These are phyloP conservation scores for Anthrax anthrax DNA, from an alignment of 2,888 invertebrate species.

Conservation along the genomic window DNA sequence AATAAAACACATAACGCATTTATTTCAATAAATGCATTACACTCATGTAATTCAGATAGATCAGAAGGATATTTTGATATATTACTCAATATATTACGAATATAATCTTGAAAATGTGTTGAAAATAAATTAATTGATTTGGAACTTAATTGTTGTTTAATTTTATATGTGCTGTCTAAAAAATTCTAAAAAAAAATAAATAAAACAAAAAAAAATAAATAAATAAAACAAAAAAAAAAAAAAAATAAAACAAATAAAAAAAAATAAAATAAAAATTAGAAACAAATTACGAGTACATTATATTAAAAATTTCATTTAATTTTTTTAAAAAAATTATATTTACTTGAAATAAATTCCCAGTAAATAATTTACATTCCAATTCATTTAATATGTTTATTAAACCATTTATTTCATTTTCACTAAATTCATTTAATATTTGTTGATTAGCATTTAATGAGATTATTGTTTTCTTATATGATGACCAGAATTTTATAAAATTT, in stretches of 20 bases:
- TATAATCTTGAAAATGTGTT: conserved; percentile 28
- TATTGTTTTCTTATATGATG: conserved; percentile 58
- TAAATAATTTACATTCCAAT: conserved; percentile 22
- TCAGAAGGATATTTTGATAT: conserved; percentile 40
- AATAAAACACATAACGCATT: conserved; percentile 54
- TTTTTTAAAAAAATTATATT: conserved; percentile 5
- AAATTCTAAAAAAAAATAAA: conserved; percentile 3
- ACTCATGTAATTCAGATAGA: conserved; percentile 47
- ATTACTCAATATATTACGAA: conserved; percentile 16
- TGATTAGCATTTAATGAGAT: conserved; percentile 52
- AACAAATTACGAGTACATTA: too few species aligned
- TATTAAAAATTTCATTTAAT: too few species aligned
- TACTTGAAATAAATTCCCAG: conserved; percentile 57
- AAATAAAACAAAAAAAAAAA: background rate
- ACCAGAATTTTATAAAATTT: conserved; percentile 48
- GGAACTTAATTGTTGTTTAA: conserved; percentile 19
- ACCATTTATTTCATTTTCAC: conserved; percentile 42
- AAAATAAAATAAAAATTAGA: too few species aligned
- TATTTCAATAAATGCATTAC: conserved; percentile 45
- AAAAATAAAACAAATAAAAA: too few species aligned
- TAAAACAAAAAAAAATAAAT: background rate
- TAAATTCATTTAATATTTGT: conserved; percentile 41
- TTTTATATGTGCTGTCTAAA: conserved; percentile 11
- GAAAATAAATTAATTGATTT: conserved; percentile 18
- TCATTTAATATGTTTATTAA: conserved; percentile 57